Conservation (phyloP, 2,113 vertebrate genomes). For the Dolichallabes microphthalmus region DNA sequence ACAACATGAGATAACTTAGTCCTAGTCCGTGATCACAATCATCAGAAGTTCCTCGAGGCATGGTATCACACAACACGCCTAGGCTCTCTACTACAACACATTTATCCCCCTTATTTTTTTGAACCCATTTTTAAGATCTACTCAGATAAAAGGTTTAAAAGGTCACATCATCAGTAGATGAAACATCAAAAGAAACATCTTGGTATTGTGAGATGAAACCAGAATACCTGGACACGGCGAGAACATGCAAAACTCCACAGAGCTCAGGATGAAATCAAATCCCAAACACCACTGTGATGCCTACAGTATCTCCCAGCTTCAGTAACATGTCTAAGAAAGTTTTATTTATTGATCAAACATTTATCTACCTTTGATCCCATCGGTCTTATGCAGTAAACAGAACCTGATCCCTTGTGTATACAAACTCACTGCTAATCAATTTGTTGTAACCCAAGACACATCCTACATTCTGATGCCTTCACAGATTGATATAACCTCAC, state of each 20-base stretch:
- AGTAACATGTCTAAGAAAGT: not conserved
- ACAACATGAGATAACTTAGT: too few relatives aligned
- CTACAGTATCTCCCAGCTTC: not conserved
- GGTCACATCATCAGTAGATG: too few relatives aligned
- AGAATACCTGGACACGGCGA: not conserved
- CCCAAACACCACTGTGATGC: not conserved
- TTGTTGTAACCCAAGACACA: slow-evolving; percentile 30
- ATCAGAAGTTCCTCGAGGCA: too few relatives aligned
- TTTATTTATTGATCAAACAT: not conserved
- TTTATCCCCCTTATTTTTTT: too few relatives aligned
- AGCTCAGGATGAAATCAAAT: not conserved
- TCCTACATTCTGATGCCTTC: slow-evolving; percentile 34
- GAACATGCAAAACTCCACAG: not conserved
- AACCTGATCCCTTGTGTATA: slow-evolving; percentile 18
- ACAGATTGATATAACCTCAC: slow-evolving; percentile 41
- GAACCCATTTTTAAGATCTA: too few relatives aligned
- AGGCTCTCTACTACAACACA: too few relatives aligned
- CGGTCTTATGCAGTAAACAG: not conserved
- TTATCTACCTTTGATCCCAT: not conserved
- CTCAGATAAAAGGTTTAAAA: too few relatives aligned
- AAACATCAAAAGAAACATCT: too few relatives aligned
- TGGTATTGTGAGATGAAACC: not conserved
- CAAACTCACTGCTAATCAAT: slow-evolving; percentile 25
- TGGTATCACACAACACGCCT: too few relatives aligned
- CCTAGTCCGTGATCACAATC: too few relatives aligned